A percentile compares a stretch with the other conserved stretches of the same genome.
phyloP scores from a whole-genome alignment of 2,888 invertebrate species.

The Laothoe populi region DNA sequence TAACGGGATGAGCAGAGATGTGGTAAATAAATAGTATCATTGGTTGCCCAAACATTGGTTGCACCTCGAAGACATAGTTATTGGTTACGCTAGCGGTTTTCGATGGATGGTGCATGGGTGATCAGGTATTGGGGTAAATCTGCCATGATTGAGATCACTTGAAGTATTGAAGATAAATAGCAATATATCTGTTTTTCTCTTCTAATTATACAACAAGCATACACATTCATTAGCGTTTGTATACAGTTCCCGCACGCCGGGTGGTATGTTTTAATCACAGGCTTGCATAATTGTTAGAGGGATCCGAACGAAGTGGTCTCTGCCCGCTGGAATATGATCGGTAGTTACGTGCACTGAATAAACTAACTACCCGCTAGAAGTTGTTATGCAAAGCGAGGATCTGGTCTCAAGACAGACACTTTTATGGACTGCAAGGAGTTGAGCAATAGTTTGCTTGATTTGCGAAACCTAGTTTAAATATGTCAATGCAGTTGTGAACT shows the following conservation, averaged over 20 bases:
- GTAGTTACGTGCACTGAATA: constrained; percentile 17
- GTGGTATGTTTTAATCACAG: constrained; percentile 52
- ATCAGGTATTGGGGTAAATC: too few relatives aligned
- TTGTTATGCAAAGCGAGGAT: constrained; percentile 20
- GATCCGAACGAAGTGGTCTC: constrained; percentile 39
- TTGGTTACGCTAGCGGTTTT: too few relatives aligned
- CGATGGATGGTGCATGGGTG: too few relatives aligned
- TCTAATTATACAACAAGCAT: background rate
- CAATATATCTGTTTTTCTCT: background rate
- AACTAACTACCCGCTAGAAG: constrained; percentile 22
- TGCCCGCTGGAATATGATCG: constrained; percentile 29
- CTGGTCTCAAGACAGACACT: constrained; percentile 8
- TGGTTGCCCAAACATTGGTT: too few relatives aligned
- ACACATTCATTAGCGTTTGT: constrained; percentile 7
- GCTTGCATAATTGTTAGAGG: constrained; percentile 48
- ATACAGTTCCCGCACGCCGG: background rate
- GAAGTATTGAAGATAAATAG: background rate
- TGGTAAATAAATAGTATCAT: background rate
- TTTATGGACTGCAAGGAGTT: constrained; percentile 21
- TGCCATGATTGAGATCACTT: background rate
- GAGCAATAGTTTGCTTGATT: background rate
- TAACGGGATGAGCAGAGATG: constrained; percentile 9
- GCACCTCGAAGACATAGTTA: too few relatives aligned
- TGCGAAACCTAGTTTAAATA: background rate
- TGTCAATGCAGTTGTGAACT: background rate